Conservation (phyloP, 2,888 invertebrate species). For the Tyria jacobaeae region DNA sequence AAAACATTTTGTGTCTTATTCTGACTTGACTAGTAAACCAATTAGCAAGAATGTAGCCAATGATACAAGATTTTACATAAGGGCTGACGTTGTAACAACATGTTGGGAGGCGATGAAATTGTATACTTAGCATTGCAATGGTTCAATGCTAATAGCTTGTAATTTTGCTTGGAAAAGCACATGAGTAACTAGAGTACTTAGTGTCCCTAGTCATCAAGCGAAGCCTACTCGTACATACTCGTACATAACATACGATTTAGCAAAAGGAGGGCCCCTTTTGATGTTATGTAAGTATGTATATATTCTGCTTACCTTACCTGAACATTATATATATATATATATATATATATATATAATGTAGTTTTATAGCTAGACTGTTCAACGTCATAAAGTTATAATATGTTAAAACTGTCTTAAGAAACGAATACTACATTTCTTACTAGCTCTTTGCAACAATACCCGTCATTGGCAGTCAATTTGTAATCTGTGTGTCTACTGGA, state of each 20-base stretch:
- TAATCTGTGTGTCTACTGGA: constrained; percentile 59
- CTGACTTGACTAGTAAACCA: constrained; percentile 65
- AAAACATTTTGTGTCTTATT: constrained; percentile 62
- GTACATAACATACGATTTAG: no score
- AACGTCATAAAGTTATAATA: not conserved
- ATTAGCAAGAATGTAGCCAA: constrained; percentile 72
- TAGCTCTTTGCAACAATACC: constrained; percentile 35
- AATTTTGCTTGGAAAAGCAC: no score
- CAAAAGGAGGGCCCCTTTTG: no score
- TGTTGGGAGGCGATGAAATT: constrained; percentile 6
- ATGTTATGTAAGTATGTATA: no score
- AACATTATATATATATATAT: no score
- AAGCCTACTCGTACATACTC: no score
- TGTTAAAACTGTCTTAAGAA: not conserved
- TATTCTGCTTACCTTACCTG: no score
- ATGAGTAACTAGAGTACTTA: no score
- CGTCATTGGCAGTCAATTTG: constrained; percentile 57
- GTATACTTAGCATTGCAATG: not conserved
- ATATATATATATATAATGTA: no score
- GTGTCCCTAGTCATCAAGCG: no score
- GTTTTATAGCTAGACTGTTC: not conserved
- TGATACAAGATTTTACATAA: constrained; percentile 57
- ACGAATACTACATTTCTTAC: constrained; percentile 32
- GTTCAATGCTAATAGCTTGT: no score
- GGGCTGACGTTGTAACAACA: constrained; percentile 44